These are phyloP conservation scores for Tetramorium alpestre DNA, from an alignment of 1,140 invertebrate genomes.

Conservation along the genomic window DNA sequence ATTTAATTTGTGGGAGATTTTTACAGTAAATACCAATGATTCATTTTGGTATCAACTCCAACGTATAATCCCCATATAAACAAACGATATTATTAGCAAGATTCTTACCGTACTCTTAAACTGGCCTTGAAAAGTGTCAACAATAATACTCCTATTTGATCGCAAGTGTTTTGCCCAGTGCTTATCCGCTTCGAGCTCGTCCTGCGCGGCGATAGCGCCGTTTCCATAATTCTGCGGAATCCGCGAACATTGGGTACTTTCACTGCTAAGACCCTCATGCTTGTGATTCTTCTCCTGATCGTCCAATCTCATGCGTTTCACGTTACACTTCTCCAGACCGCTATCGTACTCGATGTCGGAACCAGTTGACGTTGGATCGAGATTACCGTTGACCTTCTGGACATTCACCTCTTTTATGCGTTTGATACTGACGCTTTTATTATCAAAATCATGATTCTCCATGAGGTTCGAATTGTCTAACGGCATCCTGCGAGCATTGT, in stretches of 20 bases:
- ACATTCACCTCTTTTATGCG: conserved; percentile 85
- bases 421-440: conserved; percentile 83
- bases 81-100: not conserved
- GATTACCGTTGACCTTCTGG: conserved; percentile 79
- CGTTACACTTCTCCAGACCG: conserved; percentile 82
- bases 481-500: conserved; percentile 79
- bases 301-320: conserved; percentile 85
- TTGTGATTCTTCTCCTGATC: conserved; percentile 84
- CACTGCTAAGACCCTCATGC: conserved; percentile 72
- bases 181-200: conserved; percentile 87
- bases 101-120: conserved; percentile 90
- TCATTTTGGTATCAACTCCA: conserved; percentile 67
- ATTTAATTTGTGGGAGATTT: conserved; percentile 77
- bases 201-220: conserved; percentile 78
- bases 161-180: conserved; percentile 89
- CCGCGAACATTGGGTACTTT: conserved; percentile 74
- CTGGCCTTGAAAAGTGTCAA: conserved; percentile 91
- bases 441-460: conserved; percentile 84
- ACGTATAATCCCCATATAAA: conserved; percentile 68
- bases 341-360: conserved; percentile 81
- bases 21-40: conserved; percentile 67
- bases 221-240: conserved; percentile 77
- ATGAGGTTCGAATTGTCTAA: conserved; percentile 84
- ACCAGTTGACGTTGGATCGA: conserved; percentile 77
- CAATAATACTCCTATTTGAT: conserved; percentile 88